These are phyloP conservation scores for Mallateleia sp. DNA, from an alignment of 2,888 invertebrate species.

Conservation along the genomic window DNA sequence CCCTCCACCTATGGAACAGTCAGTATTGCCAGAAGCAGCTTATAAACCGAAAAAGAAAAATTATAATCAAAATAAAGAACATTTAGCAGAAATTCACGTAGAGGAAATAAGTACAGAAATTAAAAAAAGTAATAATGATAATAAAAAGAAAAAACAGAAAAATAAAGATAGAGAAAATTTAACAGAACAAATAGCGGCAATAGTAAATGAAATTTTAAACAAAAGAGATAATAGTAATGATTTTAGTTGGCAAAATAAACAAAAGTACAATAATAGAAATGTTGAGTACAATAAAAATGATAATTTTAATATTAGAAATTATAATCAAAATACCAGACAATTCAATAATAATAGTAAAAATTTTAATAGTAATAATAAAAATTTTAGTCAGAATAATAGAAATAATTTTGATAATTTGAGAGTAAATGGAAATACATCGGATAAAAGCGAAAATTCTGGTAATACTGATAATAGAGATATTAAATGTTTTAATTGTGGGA, in stretches of 20 bases:
- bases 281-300: too few relatives aligned
- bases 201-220: neutral
- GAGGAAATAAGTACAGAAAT: neutral
- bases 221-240: neutral
- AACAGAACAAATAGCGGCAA: neutral
- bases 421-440: neutral
- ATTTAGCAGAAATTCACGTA: neutral
- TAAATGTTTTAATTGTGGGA: slow-evolving; percentile 21
- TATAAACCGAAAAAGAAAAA: slow-evolving; percentile 12
- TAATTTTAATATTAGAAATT: too few relatives aligned
- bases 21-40: slow-evolving; percentile 29
- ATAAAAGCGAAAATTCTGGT: neutral
- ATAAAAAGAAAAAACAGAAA: neutral
- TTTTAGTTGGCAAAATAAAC: too few relatives aligned
- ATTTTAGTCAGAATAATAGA: neutral
- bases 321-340: neutral
- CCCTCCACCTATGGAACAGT: slow-evolving; percentile 9
- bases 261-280: too few relatives aligned
- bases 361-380: too few relatives aligned
- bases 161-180: neutral
- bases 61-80: neutral
- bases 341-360: too few relatives aligned
- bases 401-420: too few relatives aligned
- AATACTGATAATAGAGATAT: neutral
- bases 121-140: neutral